A percentile compares a stretch with the other conserved stretches of the same genome.
phyloP scores from a whole-genome alignment of 2,888 invertebrate genomes.

The Perizoma flavofasciatum region DNA sequence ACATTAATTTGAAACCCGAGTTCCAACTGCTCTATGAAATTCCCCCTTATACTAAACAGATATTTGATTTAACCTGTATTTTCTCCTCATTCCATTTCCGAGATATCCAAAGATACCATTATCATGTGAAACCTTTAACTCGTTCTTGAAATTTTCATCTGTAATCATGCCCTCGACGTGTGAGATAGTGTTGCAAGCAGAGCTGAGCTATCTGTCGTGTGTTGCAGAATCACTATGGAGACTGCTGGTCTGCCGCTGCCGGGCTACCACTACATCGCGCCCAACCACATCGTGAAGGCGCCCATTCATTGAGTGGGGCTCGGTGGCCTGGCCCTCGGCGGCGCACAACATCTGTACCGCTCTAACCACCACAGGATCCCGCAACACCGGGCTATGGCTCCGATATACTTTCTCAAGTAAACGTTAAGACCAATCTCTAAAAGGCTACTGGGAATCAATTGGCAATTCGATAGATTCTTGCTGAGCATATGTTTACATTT shows the following conservation, averaged over 20 bases:
- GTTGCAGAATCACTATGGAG: conserved; percentile 97
- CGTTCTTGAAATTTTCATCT: neutral
- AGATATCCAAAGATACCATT: conserved; percentile 42
- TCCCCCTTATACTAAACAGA: conserved; percentile 27
- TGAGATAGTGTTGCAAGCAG: neutral
- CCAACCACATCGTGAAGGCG: conserved; percentile 96
- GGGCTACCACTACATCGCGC: conserved; percentile 96
- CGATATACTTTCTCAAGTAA: conserved; percentile 73
- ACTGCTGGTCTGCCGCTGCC: conserved; percentile 95
- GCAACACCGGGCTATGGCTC: conserved; percentile 71
- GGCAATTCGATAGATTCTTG: conserved; percentile 65
- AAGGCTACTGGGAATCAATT: conserved; percentile 61
- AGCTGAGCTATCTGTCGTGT: conserved; percentile 24
- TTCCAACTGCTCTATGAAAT: conserved; percentile 32
- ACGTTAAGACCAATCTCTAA: conserved; percentile 61
- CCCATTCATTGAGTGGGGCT: conserved; percentile 91
- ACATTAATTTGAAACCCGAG: conserved; percentile 74
- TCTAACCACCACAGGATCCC: conserved; percentile 54
- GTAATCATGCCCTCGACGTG: neutral
- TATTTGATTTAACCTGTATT: conserved; percentile 36
- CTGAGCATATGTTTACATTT: conserved; percentile 82
- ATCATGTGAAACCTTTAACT: conserved; percentile 16
- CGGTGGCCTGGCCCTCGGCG: conserved; percentile 62
- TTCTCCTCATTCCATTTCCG: conserved; percentile 55
- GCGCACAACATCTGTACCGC: conserved; percentile 56